A percentile compares a stretch with the other conserved stretches of the same genome.
These are phyloP conservation scores for Palythoa heliodiscus DNA, from an alignment of 92 coral and sea anemone genomes.

Conservation along the genomic window DNA sequence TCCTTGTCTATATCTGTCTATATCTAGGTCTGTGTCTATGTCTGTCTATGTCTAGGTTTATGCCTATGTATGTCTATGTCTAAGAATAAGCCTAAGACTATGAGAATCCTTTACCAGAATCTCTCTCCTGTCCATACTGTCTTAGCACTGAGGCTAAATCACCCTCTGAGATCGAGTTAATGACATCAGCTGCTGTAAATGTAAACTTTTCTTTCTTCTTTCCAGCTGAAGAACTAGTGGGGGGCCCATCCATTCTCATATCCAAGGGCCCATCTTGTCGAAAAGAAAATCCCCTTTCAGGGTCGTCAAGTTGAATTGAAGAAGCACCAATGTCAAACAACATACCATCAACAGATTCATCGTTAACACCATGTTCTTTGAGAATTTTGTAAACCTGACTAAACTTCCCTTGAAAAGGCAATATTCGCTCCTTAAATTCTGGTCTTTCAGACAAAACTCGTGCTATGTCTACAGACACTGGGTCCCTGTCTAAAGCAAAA, in stretches of 20 bases:
- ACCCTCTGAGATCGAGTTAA: constrained; percentile 77
- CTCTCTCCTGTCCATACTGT: constrained; percentile 86
- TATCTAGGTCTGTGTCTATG: too few species aligned
- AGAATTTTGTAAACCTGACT: constrained; percentile 64
- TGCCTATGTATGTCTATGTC: too few species aligned
- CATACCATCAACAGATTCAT: constrained; percentile 77
- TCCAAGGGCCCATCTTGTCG: constrained; percentile 86
- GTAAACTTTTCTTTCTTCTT: constrained; percentile 43
- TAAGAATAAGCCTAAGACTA: not conserved
- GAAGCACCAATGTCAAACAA: constrained; percentile 87
- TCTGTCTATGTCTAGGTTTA: too few species aligned
- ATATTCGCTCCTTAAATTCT: constrained; percentile 74
- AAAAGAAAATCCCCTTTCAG: constrained; percentile 82
- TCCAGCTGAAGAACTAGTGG: not conserved
- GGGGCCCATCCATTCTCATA: constrained; percentile 80
- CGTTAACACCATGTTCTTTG: constrained; percentile 54
- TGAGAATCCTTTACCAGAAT: constrained; percentile 61
- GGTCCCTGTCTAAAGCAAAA: constrained; percentile 83
- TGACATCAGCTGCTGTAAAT: constrained; percentile 92
- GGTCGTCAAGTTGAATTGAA: constrained; percentile 83
- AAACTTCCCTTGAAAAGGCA: constrained; percentile 76
- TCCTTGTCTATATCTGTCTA: too few species aligned
- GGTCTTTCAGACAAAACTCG: constrained; percentile 68
- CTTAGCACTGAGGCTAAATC: constrained; percentile 76
- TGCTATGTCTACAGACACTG: constrained; percentile 80